Base-by-base conservation (phyloP, 1,140 invertebrate genomes). In the Cherax quadricarinatus region DNA sequence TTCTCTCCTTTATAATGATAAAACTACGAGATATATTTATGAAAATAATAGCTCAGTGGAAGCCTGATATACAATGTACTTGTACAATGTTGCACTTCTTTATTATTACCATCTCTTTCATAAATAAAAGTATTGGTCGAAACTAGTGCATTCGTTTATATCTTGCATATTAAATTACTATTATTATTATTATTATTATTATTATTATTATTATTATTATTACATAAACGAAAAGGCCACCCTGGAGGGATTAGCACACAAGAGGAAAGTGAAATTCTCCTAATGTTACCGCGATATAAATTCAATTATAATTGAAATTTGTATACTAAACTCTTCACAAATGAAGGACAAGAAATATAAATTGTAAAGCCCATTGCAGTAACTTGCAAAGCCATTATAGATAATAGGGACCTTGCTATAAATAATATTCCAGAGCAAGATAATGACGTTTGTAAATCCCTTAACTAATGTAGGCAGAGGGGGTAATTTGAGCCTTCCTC, bases 1-100 rank as follows among this genome's bases (percentile, higher is more conserved):
- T 88, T 88, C 60, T 79, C 86, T 81, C 86, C 53, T 81, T 80
- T 57, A 81, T 88, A 88, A 88, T 88, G 78, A 88, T 88, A 88
- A 53, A 88, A 88, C 66, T 62, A 62, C 51, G 78, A 81, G 48
- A 75, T 79, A 80, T 81, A 81, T 81, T 88, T 80, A 88, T 80
- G 86, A 80, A 88, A 75, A 51, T 60, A 80, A 79, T 79, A 75
- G 18, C 73, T 79, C 75, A 79, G 21, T 57, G n/a, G n/a, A 60
- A 62, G 41, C 86, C 53, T 62, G 53, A 88, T 30, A 75, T 75
- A 75, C 4, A 4, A n/a, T n/a, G 2, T 9, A 30, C 70, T 75
- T 21, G 70, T 6, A 75, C 6, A 75, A 75, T 75, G 24, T 21
- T 24, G 9, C 21, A 30, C 24, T 75, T 21, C 1, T 30, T 30